Percentiles rank a stretch among this genome's conserved stretches.
These are phyloP conservation scores for Harlomillsia oculata DNA, from an alignment of 1,140 invertebrate species.

Conservation along the genomic window DNA sequence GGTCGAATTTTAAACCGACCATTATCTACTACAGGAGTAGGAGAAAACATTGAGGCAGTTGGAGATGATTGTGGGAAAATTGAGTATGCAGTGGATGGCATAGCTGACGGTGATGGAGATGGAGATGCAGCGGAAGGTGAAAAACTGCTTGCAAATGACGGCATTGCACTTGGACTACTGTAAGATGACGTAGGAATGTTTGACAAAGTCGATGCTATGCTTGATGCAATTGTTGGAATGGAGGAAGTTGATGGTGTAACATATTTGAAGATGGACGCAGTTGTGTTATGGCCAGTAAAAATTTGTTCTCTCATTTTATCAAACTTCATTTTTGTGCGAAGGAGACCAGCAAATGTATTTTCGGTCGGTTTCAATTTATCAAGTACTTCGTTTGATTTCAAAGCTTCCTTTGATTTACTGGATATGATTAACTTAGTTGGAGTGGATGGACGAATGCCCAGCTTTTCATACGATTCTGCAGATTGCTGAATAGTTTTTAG, in stretches of 20 bases:
- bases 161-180: neutral
- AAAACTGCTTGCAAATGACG: neutral
- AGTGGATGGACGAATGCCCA: neutral
- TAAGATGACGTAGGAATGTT: neutral
- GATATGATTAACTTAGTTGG: neutral
- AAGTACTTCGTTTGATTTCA: neutral
- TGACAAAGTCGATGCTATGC: neutral
- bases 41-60: too few relatives aligned
- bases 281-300: slow-evolving; percentile 6
- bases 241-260: neutral
- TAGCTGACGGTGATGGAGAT: neutral
- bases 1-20: slow-evolving; percentile 31
- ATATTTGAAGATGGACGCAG: slow-evolving; percentile 2
- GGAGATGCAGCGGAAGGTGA: neutral
- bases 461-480: slow-evolving; percentile 11
- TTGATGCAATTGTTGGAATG: neutral
- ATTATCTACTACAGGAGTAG: slow-evolving; percentile 10
- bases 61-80: too few relatives aligned
- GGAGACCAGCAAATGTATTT: slow-evolving; percentile 24
- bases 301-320: slow-evolving; percentile 30
- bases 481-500: slow-evolving; percentile 3
- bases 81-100: neutral
- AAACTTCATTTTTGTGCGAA: slow-evolving; percentile 29
- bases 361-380: neutral
- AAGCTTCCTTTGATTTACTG: neutral